Evolutionary conservation across 53 echinoderm and acorn worm species (phyloP), one percentile per base, ranked within the genome.

Genomic region (Mesocentrotus franciscanus): DNA sequence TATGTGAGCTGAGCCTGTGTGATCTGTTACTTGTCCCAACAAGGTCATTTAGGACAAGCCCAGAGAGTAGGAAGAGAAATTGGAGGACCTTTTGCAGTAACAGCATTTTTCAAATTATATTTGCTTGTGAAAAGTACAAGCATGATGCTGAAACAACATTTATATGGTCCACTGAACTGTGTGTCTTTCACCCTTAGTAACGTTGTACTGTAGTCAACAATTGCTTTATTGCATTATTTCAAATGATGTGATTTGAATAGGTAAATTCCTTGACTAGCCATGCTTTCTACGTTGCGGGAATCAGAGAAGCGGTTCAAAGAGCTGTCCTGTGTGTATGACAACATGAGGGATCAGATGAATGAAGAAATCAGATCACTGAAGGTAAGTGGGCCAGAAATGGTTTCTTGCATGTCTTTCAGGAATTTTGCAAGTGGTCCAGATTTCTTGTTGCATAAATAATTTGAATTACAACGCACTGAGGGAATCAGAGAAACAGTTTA

Each of bases 301-400:
- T 95, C 89, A 30, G 91, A 97, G 89, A 90, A 89, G 56, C 92
- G 85, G n/a, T 96, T 96, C 85, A 95, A 95, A 14, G 96, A 94
- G 71, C 93, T 97, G 10, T 95, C 94, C 68, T 92, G 93, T 34
- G 96, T 97, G 85, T 97, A 96, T 94, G 98, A 98, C 85, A 84
- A 58, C 66, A 97, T 96, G 91, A 89, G 98, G 78, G 97, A 98
- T 68, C 95, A 96, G 75, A 97, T 97, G 95, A 97, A 97, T 85
- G 55, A 85, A 90, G 97, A 98, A 84, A 98, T 97, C 74, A 92
- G 78, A 49, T 30, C 61, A 20, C 90, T 97, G 0, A 97, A 97
- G 98, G 98, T 98, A 78, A 56, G 83, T 60, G 10, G 32, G 30
- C 32, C 32, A 49, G 49, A 49, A 49, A 4, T 49, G 3, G 2